These are phyloP conservation scores for Plusia festucae DNA, from an alignment of 2,888 invertebrate species.

Conservation along the genomic window DNA sequence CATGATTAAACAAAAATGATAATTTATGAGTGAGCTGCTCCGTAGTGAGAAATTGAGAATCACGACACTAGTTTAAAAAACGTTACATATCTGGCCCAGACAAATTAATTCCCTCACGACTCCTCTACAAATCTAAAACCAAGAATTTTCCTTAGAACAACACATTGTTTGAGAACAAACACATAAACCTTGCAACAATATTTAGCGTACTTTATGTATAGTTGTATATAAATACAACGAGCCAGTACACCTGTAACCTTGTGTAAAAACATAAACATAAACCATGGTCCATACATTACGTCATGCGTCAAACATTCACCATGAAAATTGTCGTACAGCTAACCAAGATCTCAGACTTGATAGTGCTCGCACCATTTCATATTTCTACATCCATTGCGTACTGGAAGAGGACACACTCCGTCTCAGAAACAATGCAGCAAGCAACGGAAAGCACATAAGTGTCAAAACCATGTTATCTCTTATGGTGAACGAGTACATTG, in stretches of 20 bases:
- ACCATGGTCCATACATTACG: slow-evolving; percentile 13
- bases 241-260: slow-evolving; percentile 30
- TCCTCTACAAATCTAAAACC: background rate
- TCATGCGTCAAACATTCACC: slow-evolving; percentile 33
- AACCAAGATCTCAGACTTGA: background rate
- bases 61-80: no score
- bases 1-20: background rate
- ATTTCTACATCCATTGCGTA: background rate
- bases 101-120: no score
- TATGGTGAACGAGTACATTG: background rate
- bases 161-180: background rate
- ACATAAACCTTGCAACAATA: background rate
- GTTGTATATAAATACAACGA: slow-evolving; percentile 7
- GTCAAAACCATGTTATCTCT: background rate
- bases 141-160: background rate
- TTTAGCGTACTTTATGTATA: slow-evolving; percentile 10
- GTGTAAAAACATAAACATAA: slow-evolving; percentile 18
- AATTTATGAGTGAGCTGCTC: no score
- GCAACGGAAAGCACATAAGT: background rate
- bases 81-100: no score
- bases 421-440: background rate
- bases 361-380: no score
- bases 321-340: slow-evolving; percentile 19
- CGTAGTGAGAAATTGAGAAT: no score
- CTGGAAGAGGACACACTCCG: background rate